phyloP scores from a whole-genome alignment of 2,797 vertebrate species.

The Philypnodon macrostomus region DNA sequence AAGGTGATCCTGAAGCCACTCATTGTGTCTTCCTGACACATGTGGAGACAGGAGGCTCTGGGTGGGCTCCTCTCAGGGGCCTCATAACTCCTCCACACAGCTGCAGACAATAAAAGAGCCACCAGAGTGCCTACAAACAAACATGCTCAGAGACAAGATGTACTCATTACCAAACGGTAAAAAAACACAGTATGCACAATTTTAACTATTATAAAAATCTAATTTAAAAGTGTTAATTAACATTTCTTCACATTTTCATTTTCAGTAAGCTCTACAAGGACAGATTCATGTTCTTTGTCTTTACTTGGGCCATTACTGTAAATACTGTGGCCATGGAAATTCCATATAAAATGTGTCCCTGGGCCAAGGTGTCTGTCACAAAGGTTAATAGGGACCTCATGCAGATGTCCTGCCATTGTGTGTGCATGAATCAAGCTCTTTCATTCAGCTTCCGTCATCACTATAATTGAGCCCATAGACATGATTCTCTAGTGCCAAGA shows the following conservation, averaged over 20 bases:
- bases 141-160: slow-evolving; percentile 37
- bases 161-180: slow-evolving; percentile 41
- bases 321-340: slow-evolving; percentile 56
- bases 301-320: slow-evolving; percentile 35
- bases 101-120: slow-evolving; percentile 60
- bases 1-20: slow-evolving; percentile 62
- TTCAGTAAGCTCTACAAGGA: slow-evolving; percentile 10
- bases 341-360: slow-evolving; percentile 61
- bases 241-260: too few species aligned
- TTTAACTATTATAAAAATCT: too few species aligned
- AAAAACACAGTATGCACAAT: too few species aligned
- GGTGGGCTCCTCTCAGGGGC: slow-evolving; percentile 64
- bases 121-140: slow-evolving; percentile 35
- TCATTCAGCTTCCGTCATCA: slow-evolving; percentile 72
- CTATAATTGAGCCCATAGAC: slow-evolving; percentile 74
- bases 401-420: slow-evolving; percentile 75
- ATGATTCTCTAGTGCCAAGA: slow-evolving; percentile 60
- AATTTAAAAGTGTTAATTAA: too few species aligned
- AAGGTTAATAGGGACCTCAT: slow-evolving; percentile 72
- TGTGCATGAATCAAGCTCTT: slow-evolving; percentile 63
- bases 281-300: slow-evolving; percentile 22
- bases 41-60: slow-evolving; percentile 49
- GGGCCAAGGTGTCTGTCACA: slow-evolving; percentile 55
- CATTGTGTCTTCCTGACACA: slow-evolving; percentile 56
- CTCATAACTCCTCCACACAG: slow-evolving; percentile 65